Percentiles rank a stretch among this genome's conserved stretches.
Evolutionary conservation across 2,113 vertebrate genomes (phyloP).

Genomic region (Epinephelus lanceolatus): DNA sequence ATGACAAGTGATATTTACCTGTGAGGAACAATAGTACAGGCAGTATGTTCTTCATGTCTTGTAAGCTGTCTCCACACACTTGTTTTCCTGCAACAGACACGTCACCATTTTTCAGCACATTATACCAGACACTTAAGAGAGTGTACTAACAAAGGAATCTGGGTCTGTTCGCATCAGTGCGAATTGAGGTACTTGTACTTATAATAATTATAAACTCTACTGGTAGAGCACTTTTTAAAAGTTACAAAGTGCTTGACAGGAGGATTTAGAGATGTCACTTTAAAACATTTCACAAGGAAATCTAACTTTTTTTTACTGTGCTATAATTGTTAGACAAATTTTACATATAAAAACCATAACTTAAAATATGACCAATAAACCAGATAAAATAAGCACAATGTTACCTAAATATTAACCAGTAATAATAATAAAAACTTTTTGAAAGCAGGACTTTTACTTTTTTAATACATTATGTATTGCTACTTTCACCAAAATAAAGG

Average conservation of each 20-base stretch:
- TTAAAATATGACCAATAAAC: neutral
- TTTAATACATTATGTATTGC: too few relatives aligned
- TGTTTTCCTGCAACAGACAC: conserved; percentile 1
- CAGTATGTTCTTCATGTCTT: neutral
- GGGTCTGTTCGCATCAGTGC: neutral
- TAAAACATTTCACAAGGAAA: neutral
- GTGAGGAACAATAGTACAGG: neutral
- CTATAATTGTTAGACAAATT: too few relatives aligned
- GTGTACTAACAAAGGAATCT: too few relatives aligned
- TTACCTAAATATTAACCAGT: neutral
- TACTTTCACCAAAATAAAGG: too few relatives aligned
- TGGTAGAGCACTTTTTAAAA: too few relatives aligned
- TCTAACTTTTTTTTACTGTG: neutral
- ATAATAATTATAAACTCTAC: too few relatives aligned
- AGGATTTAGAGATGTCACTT: too few relatives aligned
- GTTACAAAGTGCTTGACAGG: too few relatives aligned
- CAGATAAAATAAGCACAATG: too few relatives aligned
- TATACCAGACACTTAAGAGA: neutral
- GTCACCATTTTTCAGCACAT: neutral
- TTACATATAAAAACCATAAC: neutral
- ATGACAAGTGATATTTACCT: neutral
- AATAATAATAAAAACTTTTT: neutral
- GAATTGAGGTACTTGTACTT: neutral
- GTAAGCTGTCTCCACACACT: neutral
- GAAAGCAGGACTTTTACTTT: too few relatives aligned